Percentiles rank a stretch among this genome's conserved stretches.
Evolutionary conservation across 2,797 vertebrate genomes (phyloP).

Genomic region (Galagoides demidoff): DNA sequence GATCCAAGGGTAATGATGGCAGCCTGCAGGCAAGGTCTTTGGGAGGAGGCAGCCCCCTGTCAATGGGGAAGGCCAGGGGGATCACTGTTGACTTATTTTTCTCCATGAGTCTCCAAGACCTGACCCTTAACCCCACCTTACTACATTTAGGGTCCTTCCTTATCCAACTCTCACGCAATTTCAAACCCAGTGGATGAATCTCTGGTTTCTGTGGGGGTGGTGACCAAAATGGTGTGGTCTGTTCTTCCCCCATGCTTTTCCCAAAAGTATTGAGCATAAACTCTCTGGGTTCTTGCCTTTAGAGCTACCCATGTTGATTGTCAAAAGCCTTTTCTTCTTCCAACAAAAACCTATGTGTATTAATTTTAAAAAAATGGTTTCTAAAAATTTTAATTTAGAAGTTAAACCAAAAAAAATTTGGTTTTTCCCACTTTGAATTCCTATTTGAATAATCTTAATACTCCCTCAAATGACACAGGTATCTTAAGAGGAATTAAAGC

Average conservation of each 20-base stretch:
- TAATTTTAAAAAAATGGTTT: background rate
- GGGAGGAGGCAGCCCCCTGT: background rate
- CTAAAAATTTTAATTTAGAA: conserved; percentile 16
- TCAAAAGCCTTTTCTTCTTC: background rate
- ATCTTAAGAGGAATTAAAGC: conserved; percentile 9
- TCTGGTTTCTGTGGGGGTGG: background rate
- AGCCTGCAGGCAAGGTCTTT: background rate
- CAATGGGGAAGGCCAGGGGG: background rate
- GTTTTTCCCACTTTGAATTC: background rate
- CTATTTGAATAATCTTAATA: conserved; percentile 37
- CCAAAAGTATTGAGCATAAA: background rate
- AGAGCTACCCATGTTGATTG: background rate
- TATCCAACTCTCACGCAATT: background rate
- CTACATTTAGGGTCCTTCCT: background rate
- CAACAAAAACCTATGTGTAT: background rate
- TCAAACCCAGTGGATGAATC: background rate
- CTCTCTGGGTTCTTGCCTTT: background rate
- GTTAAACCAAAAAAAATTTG: background rate
- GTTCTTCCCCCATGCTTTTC: background rate
- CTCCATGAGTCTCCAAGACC: background rate
- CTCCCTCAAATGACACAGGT: background rate
- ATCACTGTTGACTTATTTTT: background rate
- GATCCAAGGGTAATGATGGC: background rate
- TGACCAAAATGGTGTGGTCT: background rate
- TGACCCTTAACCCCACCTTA: background rate